Evolutionary conservation across 2,888 invertebrate genomes (phyloP).

Genomic region (Chloromyia formosa): DNA sequence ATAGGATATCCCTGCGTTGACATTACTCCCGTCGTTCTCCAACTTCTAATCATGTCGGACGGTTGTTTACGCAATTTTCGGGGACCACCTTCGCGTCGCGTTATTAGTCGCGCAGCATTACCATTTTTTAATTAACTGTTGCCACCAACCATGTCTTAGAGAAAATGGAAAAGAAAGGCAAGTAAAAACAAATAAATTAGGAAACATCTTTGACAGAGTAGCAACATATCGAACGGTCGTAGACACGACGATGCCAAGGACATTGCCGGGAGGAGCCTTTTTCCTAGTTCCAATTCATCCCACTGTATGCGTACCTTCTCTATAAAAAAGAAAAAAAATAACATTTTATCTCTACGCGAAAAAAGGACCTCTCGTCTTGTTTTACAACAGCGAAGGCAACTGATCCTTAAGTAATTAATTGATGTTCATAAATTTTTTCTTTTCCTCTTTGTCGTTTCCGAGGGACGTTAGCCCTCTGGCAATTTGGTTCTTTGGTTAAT

Average conservation of each 20-base stretch:
- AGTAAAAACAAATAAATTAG: constrained; percentile 22
- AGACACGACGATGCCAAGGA: background rate
- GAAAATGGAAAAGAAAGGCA: background rate
- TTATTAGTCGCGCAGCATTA: background rate
- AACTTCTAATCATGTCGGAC: background rate
- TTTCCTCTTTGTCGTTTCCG: background rate
- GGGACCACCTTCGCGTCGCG: too few relatives aligned
- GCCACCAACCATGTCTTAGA: background rate
- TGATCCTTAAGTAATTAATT: constrained; percentile 40
- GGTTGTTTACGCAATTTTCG: too few relatives aligned
- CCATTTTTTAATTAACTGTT: constrained; percentile 34
- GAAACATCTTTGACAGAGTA: background rate
- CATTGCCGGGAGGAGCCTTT: background rate
- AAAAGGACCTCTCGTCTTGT: background rate
- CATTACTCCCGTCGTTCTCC: background rate
- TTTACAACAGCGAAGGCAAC: background rate
- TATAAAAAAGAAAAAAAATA: too few relatives aligned
- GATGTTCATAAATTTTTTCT: constrained; percentile 30
- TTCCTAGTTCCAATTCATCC: too few relatives aligned
- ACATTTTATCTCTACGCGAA: too few relatives aligned
- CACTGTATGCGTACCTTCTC: too few relatives aligned
- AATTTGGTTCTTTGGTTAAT: constrained; percentile 24
- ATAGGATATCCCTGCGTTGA: background rate
- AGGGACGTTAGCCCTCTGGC: background rate
- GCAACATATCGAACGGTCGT: background rate